Conservation (phyloP, 2,797 vertebrate genomes). For the Psittacula echo region DNA sequence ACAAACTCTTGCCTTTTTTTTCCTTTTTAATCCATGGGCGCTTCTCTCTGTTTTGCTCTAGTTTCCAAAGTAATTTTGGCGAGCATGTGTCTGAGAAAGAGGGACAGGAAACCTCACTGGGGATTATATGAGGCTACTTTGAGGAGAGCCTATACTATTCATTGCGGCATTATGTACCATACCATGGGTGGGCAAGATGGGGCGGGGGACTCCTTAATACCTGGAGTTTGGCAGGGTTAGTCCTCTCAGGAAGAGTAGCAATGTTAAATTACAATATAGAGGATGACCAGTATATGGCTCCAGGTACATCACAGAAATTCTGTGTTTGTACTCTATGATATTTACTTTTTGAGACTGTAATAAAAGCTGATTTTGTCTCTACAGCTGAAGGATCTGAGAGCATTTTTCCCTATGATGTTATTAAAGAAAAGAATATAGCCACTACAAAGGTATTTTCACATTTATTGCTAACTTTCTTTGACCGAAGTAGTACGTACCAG, state of each 20-base stretch:
- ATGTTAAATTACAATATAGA: not conserved
- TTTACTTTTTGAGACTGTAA: conserved; percentile 45
- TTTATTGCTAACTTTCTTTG: conserved; percentile 3
- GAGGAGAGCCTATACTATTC: not conserved
- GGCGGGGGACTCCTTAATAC: fast-evolving
- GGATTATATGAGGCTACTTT: not conserved
- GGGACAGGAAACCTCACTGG: not conserved
- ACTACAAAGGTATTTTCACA: not conserved
- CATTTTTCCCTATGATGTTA: not conserved
- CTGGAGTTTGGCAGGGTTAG: not conserved
- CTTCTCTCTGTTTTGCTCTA: not conserved
- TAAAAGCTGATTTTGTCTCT: conserved; percentile 39
- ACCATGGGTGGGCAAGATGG: too few relatives aligned
- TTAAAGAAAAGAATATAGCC: not conserved
- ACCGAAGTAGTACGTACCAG: not conserved
- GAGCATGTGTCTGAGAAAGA: not conserved
- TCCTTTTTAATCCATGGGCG: fast-evolving
- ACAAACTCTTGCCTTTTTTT: not conserved
- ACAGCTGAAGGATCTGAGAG: not conserved
- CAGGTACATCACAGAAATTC: not conserved
- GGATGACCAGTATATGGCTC: not conserved
- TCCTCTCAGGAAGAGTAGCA: not conserved
- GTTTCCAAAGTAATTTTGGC: not conserved
- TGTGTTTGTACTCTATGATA: not conserved
- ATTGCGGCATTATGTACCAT: not conserved